phyloP scores from a whole-genome alignment of 2,797 vertebrate species.

The Spinibarbus caldwelli region DNA sequence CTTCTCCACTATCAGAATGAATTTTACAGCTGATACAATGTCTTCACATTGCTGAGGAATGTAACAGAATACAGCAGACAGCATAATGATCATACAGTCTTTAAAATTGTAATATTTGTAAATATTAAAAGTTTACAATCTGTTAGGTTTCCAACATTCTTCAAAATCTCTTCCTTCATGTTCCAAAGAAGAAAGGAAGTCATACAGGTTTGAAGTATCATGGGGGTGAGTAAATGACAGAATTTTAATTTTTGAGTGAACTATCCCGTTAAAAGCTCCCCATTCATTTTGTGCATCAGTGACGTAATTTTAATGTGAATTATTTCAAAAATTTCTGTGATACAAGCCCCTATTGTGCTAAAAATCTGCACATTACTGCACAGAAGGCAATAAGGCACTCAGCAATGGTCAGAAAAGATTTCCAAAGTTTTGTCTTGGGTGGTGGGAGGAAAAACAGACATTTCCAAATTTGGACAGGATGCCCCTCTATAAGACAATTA shows the following conservation, averaged over 20 bases:
- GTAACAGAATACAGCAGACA: constrained; percentile 43
- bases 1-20: constrained; percentile 94
- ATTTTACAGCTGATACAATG: constrained; percentile 89
- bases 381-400: background rate
- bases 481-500: too few species aligned
- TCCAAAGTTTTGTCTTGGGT: background rate
- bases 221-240: background rate
- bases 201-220: background rate
- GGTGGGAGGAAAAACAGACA: background rate
- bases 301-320: background rate
- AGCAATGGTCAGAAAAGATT: background rate
- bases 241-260: background rate
- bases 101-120: background rate
- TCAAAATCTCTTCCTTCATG: background rate
- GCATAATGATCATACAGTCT: background rate
- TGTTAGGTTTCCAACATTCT: background rate
- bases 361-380: too few species aligned
- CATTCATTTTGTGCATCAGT: background rate
- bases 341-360: too few species aligned
- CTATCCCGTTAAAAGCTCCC: background rate
- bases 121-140: background rate
- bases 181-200: background rate
- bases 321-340: background rate
- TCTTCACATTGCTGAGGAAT: constrained; percentile 73
- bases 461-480: background rate